A percentile compares a stretch with the other conserved stretches of the same genome.
These are phyloP conservation scores for Sinelater perroti DNA, from an alignment of 2,888 invertebrate species.

Conservation along the genomic window DNA sequence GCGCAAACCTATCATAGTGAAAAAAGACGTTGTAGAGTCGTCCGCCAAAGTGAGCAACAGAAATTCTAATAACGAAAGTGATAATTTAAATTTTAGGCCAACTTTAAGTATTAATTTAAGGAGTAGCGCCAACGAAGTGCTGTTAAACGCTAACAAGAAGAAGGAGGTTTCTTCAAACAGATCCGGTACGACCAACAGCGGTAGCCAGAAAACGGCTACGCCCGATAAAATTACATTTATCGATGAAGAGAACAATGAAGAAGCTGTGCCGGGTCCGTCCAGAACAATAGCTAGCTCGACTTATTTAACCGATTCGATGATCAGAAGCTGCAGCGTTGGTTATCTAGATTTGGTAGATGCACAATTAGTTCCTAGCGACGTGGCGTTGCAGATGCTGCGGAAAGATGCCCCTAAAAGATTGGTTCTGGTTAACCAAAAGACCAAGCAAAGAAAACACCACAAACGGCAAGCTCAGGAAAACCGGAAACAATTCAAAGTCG, in stretches of 20 bases:
- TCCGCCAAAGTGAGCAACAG: slow-evolving; percentile 37
- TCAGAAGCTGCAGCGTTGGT: slow-evolving; percentile 88
- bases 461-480: slow-evolving; percentile 47
- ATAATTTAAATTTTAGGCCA: slow-evolving; percentile 59
- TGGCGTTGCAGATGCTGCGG: slow-evolving; percentile 74
- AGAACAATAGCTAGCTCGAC: slow-evolving; percentile 21
- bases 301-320: slow-evolving; percentile 72
- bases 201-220: slow-evolving; percentile 30
- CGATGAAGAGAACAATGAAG: slow-evolving; percentile 51
- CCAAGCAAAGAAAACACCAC: slow-evolving; percentile 63
- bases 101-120: slow-evolving; percentile 47
- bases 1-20: slow-evolving; percentile 64
- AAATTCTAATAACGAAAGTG: slow-evolving; percentile 56
- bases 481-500: slow-evolving; percentile 48
- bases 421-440: slow-evolving; percentile 74
- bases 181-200: slow-evolving; percentile 54
- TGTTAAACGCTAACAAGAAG: slow-evolving; percentile 45
- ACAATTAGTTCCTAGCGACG: slow-evolving; percentile 77
- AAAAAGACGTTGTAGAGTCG: slow-evolving; percentile 59
- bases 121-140: slow-evolving; percentile 39
- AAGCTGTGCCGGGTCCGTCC: slow-evolving; percentile 41
- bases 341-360: slow-evolving; percentile 85
- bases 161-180: slow-evolving; percentile 41
- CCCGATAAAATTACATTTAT: slow-evolving; percentile 49
- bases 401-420: slow-evolving; percentile 81